phyloP scores from a whole-genome alignment of 2,113 vertebrate species.

The Nothocercus nigrocapillus region DNA sequence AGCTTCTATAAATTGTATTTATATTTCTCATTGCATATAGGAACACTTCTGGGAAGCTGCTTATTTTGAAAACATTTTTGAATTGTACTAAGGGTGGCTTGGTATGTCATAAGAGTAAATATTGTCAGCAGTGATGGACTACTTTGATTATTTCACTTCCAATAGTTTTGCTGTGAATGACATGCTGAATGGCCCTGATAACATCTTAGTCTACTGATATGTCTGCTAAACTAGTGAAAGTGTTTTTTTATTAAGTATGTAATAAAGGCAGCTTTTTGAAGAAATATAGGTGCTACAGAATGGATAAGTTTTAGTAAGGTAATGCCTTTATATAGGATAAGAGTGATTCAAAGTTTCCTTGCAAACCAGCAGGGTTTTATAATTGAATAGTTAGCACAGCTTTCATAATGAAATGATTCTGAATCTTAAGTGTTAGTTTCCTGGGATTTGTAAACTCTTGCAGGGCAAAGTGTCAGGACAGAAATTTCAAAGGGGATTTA shows the following conservation, averaged over 20 bases:
- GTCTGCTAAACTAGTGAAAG: neutral
- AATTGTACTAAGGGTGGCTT: neutral
- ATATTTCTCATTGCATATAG: neutral
- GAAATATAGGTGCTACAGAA: neutral
- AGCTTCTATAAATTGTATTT: neutral
- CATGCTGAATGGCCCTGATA: neutral
- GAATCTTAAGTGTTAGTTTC: neutral
- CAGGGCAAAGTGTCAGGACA: neutral
- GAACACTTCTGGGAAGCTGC: neutral
- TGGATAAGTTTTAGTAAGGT: neutral
- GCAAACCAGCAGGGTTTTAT: neutral
- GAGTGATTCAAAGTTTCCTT: neutral
- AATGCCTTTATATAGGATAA: neutral
- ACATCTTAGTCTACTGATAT: neutral
- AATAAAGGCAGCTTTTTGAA: neutral
- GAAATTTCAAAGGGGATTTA: conserved; percentile 27
- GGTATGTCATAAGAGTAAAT: neutral
- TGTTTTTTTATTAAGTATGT: neutral
- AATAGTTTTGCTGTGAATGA: neutral
- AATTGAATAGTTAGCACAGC: neutral
- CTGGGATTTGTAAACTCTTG: conserved; percentile 33
- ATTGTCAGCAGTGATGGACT: neutral
- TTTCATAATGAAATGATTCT: conserved; percentile 16
- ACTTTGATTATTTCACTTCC: neutral
- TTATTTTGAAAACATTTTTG: neutral